Conservation (phyloP, 2,888 invertebrate genomes). For the Dynastes maya region DNA sequence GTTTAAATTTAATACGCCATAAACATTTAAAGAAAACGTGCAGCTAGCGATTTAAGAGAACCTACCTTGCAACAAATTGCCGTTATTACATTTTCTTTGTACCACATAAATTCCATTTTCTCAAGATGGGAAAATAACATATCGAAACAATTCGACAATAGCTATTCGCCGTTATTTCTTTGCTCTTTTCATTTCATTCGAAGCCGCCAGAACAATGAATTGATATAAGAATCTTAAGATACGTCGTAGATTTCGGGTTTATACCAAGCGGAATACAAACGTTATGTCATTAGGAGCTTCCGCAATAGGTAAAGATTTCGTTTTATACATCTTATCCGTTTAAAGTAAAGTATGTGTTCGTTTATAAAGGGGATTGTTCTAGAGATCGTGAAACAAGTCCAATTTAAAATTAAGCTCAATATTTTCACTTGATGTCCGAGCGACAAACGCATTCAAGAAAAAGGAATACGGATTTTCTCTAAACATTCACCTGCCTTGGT, state of each 20-base stretch:
- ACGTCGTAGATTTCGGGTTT: conserved; percentile 24
- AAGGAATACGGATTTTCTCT: too few species aligned
- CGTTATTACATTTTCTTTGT: conserved; percentile 36
- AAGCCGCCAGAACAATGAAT: conserved; percentile 33
- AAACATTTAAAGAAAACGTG: background rate
- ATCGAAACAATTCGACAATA: conserved; percentile 21
- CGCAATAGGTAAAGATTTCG: too few species aligned
- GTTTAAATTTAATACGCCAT: too few species aligned
- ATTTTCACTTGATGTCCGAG: too few species aligned
- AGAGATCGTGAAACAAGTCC: too few species aligned
- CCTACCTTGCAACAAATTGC: conserved; percentile 37
- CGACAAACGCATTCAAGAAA: too few species aligned
- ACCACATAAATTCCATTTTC: conserved; percentile 37
- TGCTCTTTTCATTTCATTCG: conserved; percentile 23
- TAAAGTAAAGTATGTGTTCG: too few species aligned
- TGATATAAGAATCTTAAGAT: background rate
- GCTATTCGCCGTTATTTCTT: conserved; percentile 29
- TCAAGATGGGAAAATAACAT: conserved; percentile 23
- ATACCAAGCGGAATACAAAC: background rate
- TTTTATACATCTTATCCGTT: too few species aligned
- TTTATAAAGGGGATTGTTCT: too few species aligned
- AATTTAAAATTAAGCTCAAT: too few species aligned
- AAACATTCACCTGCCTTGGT: too few species aligned
- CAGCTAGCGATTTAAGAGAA: background rate
- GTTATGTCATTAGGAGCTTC: too few species aligned